phyloP scores from a whole-genome alignment of 2,888 invertebrate species.

The Stratiomys singularior region DNA sequence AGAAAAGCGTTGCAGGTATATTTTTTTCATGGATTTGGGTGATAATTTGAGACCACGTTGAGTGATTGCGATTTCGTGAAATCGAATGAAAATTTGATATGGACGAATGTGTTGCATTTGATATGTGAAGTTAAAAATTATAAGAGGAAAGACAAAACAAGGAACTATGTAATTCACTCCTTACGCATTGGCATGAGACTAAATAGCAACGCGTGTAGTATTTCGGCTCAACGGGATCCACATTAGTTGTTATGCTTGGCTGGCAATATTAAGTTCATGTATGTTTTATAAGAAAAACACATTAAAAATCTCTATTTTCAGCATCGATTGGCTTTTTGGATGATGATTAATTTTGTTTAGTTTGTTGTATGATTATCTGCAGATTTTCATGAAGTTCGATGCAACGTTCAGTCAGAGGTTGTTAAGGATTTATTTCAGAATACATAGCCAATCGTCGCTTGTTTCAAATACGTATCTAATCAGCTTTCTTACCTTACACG shows the following conservation, averaged over 20 bases:
- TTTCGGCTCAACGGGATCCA: conserved; percentile 63
- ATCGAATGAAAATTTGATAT: background rate
- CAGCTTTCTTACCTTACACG: conserved; percentile 76
- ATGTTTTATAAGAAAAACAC: conserved; percentile 11
- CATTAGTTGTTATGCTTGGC: conserved; percentile 60
- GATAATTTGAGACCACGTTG: background rate
- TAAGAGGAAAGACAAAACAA: conserved; percentile 13
- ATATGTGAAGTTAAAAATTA: conserved; percentile 3
- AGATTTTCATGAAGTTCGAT: too few species aligned
- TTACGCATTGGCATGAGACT: conserved; percentile 66
- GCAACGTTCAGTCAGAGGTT: too few species aligned
- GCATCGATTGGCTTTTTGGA: background rate
- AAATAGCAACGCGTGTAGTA: conserved; percentile 65
- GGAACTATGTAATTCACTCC: conserved; percentile 55
- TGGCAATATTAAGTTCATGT: conserved; percentile 46
- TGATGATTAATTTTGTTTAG: too few species aligned
- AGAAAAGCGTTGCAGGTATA: conserved; percentile 11
- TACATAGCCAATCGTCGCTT: conserved; percentile 6
- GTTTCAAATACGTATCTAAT: background rate
- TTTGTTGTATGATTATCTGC: too few species aligned
- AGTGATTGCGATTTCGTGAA: background rate
- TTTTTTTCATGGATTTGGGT: background rate
- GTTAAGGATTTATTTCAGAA: too few species aligned
- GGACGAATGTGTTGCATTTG: background rate
- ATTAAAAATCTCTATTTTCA: background rate